phyloP scores from a whole-genome alignment of 2,113 vertebrate species.

The Phocoena phocoena region DNA sequence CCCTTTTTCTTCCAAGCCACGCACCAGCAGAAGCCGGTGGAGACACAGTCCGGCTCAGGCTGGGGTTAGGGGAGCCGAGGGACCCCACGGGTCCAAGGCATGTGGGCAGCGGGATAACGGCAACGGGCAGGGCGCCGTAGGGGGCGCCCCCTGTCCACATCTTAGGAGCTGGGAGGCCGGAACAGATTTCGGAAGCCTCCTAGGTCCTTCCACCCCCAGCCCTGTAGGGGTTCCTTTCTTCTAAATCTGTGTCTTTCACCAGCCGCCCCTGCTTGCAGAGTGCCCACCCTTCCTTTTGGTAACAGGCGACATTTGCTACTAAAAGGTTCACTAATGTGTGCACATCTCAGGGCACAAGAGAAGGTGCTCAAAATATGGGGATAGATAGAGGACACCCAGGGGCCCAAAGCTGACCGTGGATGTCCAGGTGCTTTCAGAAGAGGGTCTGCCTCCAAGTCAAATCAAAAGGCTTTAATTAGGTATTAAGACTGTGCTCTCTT shows the following conservation, averaged over 20 bases:
- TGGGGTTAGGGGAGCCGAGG: no score
- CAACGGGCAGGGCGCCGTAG: background rate
- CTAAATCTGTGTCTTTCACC: background rate
- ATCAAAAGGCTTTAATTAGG: background rate
- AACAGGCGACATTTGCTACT: background rate
- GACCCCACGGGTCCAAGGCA: no score
- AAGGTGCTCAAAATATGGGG: background rate
- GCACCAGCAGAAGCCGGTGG: background rate
- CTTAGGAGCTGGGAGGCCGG: background rate
- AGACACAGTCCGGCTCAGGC: background rate
- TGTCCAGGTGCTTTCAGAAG: background rate
- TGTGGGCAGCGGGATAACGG: background rate
- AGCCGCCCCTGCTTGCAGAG: background rate
- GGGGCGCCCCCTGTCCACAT: no score
- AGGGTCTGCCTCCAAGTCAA: background rate
- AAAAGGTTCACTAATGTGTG: background rate
- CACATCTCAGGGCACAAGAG: background rate
- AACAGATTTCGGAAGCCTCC: background rate
- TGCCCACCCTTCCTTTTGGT: background rate
- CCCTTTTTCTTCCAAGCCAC: background rate
- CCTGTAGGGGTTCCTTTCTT: background rate
- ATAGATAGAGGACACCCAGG: background rate
- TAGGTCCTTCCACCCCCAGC: background rate
- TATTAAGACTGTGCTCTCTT: background rate
- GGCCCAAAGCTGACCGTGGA: rapidly evolving